A percentile compares a stretch with the other conserved stretches of the same genome.
These are phyloP conservation scores for Plagiodera versicolora DNA, from an alignment of 2,888 invertebrate genomes.

Conservation along the genomic window DNA sequence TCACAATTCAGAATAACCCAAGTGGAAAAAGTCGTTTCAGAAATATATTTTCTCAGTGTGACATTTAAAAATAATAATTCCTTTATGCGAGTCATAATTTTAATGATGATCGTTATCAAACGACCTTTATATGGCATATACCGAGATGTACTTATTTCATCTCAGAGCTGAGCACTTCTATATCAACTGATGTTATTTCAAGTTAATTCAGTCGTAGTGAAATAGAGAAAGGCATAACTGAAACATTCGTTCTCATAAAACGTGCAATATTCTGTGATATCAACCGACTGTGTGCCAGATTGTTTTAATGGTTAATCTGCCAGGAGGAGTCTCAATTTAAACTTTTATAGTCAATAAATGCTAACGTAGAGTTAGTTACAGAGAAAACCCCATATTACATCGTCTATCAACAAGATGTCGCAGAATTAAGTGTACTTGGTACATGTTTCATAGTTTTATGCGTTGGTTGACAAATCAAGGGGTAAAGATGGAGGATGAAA, in stretches of 20 bases:
- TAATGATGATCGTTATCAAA: too few species aligned
- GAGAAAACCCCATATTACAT: neutral
- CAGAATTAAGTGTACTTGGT: too few species aligned
- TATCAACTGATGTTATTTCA: neutral
- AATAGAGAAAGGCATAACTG: constrained; percentile 11
- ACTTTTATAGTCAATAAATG: constrained; percentile 28
- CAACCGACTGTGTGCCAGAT: constrained; percentile 30
- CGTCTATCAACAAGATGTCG: neutral
- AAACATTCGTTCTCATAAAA: constrained; percentile 27
- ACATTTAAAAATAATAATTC: too few species aligned
- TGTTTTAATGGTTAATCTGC: constrained; percentile 27
- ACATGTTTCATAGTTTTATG: too few species aligned
- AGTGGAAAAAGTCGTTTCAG: too few species aligned
- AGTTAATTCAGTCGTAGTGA: neutral
- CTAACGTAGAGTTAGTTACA: neutral
- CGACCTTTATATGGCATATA: too few species aligned
- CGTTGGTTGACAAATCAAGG: too few species aligned
- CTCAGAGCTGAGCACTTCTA: neutral
- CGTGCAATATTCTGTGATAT: constrained; percentile 28
- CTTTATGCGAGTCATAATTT: too few species aligned
- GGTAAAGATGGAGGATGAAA: too few species aligned
- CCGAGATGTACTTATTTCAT: neutral
- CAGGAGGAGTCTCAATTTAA: constrained; percentile 27
- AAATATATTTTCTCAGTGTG: too few species aligned
- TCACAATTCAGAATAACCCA: too few species aligned